A percentile compares a stretch with the other conserved stretches of the same genome.
Conservation (phyloP, 2,113 vertebrate species). For the Saguinus midas region DNA sequence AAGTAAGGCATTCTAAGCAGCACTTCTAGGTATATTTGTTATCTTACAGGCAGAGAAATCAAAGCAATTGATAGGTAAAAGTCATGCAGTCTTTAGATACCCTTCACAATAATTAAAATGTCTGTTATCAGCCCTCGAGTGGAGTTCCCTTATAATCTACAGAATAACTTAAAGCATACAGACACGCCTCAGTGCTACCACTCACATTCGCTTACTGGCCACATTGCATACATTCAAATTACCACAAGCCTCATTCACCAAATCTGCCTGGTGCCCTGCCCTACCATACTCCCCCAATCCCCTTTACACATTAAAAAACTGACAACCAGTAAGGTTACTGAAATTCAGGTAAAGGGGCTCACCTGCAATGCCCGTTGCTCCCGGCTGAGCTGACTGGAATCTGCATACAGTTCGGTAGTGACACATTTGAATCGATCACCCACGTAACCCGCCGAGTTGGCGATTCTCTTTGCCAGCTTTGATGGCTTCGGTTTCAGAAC, state of each 20-base stretch:
- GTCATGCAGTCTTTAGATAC: conserved; percentile 80
- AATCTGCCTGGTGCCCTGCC: conserved; percentile 61
- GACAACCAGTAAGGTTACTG: conserved; percentile 51
- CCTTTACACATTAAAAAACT: conserved; percentile 63
- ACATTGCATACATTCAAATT: conserved; percentile 57
- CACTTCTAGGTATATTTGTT: conserved; percentile 68
- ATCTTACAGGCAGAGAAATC: conserved; percentile 79
- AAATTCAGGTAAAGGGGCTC: conserved; percentile 80
- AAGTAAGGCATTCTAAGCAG: conserved; percentile 76
- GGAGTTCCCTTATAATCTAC: conserved; percentile 73
- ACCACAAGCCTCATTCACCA: conserved; percentile 60
- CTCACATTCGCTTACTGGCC: conserved; percentile 61
- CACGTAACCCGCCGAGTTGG: conserved; percentile 98
- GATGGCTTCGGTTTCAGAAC: conserved; percentile 88
- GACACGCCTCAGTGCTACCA: conserved; percentile 48
- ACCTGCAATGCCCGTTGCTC: conserved; percentile 99
- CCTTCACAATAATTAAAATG: conserved; percentile 75
- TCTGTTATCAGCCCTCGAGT: conserved; percentile 74
- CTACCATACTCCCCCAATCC: conserved; percentile 24
- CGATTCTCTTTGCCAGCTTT: conserved; percentile 95
- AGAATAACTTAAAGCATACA: conserved; percentile 68
- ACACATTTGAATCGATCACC: conserved; percentile 99
- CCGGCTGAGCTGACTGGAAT: conserved; percentile 98
- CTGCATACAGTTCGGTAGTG: conserved; percentile 97
- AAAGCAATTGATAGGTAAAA: conserved; percentile 78